A percentile compares a stretch with the other conserved stretches of the same genome.
Evolutionary conservation across 2,797 vertebrate species (phyloP).

Genomic region (Remorina albescens): DNA sequence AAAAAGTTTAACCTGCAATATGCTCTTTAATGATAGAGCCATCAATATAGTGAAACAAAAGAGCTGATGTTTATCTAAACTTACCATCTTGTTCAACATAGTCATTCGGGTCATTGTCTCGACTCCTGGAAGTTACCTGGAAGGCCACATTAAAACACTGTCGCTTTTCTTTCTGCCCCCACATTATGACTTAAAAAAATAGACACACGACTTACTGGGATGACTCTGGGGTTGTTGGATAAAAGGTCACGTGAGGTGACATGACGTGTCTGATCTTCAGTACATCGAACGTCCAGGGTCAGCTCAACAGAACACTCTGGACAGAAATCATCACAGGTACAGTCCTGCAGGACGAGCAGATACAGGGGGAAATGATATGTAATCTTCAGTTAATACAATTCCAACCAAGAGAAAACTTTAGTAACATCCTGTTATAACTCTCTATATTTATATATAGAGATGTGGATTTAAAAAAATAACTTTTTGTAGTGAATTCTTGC

Average conservation of each 20-base stretch:
- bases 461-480: not conserved
- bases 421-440: not conserved
- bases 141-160: not conserved
- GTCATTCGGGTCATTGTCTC: constrained; percentile 97
- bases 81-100: constrained; percentile 97
- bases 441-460: not conserved
- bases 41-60: not conserved
- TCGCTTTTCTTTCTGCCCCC: constrained; percentile 4
- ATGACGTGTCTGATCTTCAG: constrained; percentile 96
- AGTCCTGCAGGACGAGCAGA: constrained; percentile 86
- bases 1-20: too few species aligned
- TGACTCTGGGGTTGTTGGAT: constrained; percentile 96
- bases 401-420: not conserved
- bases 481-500: too few species aligned
- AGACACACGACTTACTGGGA: constrained; percentile 86
- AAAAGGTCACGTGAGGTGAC: constrained; percentile 96
- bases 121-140: constrained; percentile 96
- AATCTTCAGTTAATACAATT: not conserved
- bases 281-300: constrained; percentile 94
- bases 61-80: constrained; percentile 20
- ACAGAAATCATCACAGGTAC: constrained; percentile 97
- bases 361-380: not conserved
- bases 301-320: constrained; percentile 97
- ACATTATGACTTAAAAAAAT: rapidly evolving
- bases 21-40: not conserved